phyloP scores from a whole-genome alignment of 53 echinoderm and acorn worm species.

The Arbacia lixula region DNA sequence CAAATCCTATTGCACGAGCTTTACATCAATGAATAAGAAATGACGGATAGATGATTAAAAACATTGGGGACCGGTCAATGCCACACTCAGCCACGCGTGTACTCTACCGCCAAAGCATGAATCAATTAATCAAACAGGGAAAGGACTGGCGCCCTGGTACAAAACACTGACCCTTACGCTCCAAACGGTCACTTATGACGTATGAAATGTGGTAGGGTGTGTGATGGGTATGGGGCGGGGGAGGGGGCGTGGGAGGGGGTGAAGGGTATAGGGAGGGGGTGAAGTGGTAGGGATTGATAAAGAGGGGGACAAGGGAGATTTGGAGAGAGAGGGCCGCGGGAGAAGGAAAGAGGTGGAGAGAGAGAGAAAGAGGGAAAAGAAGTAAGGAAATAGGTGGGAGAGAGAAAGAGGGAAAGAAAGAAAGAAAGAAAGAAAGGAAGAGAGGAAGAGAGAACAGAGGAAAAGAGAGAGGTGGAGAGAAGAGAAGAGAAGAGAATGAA shows the following conservation, averaged over 20 bases:
- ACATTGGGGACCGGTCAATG: too few species aligned
- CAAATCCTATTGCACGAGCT: too few species aligned
- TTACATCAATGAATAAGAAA: too few species aligned
- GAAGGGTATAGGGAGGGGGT: not conserved
- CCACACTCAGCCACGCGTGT: too few species aligned
- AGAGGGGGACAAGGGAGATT: not conserved
- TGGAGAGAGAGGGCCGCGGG: not conserved
- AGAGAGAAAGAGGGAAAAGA: not conserved
- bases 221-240: too few species aligned
- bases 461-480: not conserved
- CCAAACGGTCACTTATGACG: too few species aligned
- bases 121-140: too few species aligned
- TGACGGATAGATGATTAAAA: too few species aligned
- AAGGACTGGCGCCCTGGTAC: too few species aligned
- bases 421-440: not conserved
- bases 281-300: not conserved
- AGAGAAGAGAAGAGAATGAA: not conserved
- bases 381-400: not conserved
- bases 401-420: not conserved
- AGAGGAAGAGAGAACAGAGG: not conserved
- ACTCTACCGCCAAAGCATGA: too few species aligned
- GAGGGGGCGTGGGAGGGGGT: not conserved
- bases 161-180: too few species aligned
- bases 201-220: too few species aligned
- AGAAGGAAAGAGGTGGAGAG: not conserved